Base-by-base conservation (phyloP, 2,113 vertebrate genomes). In the Corythornis vintsioides region DNA sequence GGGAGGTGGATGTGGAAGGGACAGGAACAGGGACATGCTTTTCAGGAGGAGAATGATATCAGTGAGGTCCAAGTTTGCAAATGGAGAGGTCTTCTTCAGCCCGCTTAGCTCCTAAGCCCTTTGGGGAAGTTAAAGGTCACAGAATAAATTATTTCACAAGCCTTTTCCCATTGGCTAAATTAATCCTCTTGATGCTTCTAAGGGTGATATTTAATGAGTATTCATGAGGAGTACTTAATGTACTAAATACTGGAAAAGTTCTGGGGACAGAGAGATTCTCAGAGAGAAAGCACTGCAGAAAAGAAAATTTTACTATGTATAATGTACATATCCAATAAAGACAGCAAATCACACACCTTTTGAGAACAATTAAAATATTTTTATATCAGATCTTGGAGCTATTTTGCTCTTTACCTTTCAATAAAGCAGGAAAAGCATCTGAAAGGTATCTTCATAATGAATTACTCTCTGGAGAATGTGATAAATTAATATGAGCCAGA, bases 401-500 rank as follows among this genome's bases (percentile, higher is more conserved):
- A 76, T 92, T 86, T 89, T 71, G n/a, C 53, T 73, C 43, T 57
- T 90, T 56, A 79, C 38, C 70, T 85, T 90, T 88, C 83, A 92
- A 59, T 89, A 94, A 85, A 91, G 83, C 42, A 63, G 59, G 61
- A 63, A 85, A 80, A 81, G 15, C 59, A 40, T 79, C 78, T 75
- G 66, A 65, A 35, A 76, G 42, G 75, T 75, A 75, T 75, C 66
- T 74, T 89, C 47, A 50, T 55, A 92, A 88, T 72, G 75, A 94
- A 95, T 76, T 86, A 53, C 64, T 75, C 86, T 86, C 86, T 67
- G 42, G 79, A 88, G 83, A 69, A 24, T 43, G 69, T 69, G 74
- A 90, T 90, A 92, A 92, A 93, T 88, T 93, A 88, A 85, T 86
- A 90, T 79, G 75, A 76, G 53, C 65, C 50, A 78, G 72, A 88